These are phyloP conservation scores for Ammodytes dubius DNA, from an alignment of 2,113 vertebrate species.

Conservation along the genomic window DNA sequence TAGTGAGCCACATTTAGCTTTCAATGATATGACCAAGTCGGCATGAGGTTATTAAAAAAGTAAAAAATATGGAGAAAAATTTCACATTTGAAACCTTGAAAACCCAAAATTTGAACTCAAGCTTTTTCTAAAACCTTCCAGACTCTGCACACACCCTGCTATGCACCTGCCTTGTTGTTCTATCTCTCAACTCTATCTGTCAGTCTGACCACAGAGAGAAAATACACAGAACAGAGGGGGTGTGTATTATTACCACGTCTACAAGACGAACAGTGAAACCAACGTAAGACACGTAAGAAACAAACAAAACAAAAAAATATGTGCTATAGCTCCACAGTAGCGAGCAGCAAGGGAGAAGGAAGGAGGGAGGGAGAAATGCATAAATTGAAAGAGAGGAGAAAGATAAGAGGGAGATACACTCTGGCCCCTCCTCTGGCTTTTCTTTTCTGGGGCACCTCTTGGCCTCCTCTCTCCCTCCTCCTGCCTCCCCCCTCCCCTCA, in stretches of 20 bases:
- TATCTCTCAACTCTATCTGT: conserved; percentile 52
- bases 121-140: not conserved
- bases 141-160: conserved; percentile 15
- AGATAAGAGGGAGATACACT: conserved; percentile 75
- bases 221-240: conserved; percentile 29
- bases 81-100: too few species aligned
- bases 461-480: conserved; percentile 58
- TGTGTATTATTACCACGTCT: conserved; percentile 11
- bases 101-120: too few species aligned
- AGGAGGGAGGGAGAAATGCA: conserved; percentile 34
- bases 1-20: too few species aligned
- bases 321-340: conserved; percentile 36
- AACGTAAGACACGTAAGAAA: conserved; percentile 5
- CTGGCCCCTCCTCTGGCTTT: conserved; percentile 72
- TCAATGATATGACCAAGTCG: too few species aligned
- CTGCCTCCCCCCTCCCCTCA: conserved; percentile 10
- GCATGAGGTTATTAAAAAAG: too few species aligned
- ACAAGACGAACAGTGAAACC: conserved; percentile 43
- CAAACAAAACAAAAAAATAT: not conserved
- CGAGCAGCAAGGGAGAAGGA: conserved; percentile 5
- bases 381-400: conserved; percentile 52
- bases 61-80: too few species aligned
- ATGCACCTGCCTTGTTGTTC: conserved; percentile 50
- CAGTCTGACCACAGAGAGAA: conserved; percentile 46
- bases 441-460: conserved; percentile 69